Conservation (phyloP, 2,888 invertebrate species). For the Hypselothyrea guttata region DNA sequence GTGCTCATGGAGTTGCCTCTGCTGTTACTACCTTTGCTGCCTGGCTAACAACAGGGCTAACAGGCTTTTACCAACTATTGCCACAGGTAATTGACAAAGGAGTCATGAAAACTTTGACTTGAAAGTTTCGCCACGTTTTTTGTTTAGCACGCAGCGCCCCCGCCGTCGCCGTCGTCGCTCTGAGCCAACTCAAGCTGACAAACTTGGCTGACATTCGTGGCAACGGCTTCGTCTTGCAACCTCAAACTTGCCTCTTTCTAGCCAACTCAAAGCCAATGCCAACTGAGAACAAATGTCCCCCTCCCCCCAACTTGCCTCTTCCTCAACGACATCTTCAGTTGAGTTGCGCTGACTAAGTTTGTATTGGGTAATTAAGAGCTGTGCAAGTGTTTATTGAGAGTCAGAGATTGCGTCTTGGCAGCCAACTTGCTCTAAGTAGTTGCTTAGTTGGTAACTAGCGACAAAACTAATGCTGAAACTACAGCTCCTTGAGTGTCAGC, state of each 20-base stretch:
- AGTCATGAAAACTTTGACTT: slow-evolving; percentile 74
- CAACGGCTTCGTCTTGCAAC: slow-evolving; percentile 42
- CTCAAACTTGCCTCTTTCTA: slow-evolving; percentile 16
- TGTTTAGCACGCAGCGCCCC: slow-evolving; percentile 68
- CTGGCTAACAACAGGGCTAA: slow-evolving; percentile 4
- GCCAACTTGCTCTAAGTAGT: slow-evolving; percentile 54
- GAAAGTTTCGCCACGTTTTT: slow-evolving; percentile 71
- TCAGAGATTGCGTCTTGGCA: slow-evolving; percentile 34
- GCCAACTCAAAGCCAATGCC: slow-evolving; percentile 19
- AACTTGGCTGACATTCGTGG: slow-evolving; percentile 68
- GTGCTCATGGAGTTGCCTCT: slow-evolving; percentile 13
- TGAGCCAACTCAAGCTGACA: slow-evolving; percentile 66
- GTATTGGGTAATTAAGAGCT: slow-evolving; percentile 77
- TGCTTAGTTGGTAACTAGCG: slow-evolving; percentile 53
- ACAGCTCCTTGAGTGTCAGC: slow-evolving; percentile 11
- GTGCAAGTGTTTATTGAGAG: slow-evolving; percentile 74
- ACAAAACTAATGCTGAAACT: slow-evolving; percentile 26
- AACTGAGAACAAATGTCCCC: slow-evolving; percentile 16
- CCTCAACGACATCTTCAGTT: neutral
- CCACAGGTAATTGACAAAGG: slow-evolving; percentile 75
- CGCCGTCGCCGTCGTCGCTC: too few species aligned
- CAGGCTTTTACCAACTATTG: slow-evolving; percentile 42
- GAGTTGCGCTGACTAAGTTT: slow-evolving; percentile 60
- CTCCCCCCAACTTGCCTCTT: neutral
- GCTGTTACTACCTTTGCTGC: neutral